These are phyloP conservation scores for Dryobotodes eremita DNA, from an alignment of 2,888 invertebrate genomes.

Conservation along the genomic window DNA sequence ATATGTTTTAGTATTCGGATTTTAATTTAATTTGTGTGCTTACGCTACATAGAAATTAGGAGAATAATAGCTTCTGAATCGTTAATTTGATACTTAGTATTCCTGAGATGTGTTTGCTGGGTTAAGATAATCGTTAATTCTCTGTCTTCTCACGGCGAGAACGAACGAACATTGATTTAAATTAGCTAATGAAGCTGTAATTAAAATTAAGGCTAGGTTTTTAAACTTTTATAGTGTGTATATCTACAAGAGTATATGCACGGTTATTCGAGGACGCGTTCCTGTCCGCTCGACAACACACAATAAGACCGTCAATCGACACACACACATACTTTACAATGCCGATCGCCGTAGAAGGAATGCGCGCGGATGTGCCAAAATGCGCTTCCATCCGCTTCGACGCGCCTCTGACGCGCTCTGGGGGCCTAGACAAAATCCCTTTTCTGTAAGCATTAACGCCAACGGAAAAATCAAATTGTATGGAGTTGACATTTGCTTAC, in stretches of 20 bases:
- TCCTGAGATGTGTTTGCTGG: slow-evolving; percentile 2
- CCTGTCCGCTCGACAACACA: too few species aligned
- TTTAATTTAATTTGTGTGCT: slow-evolving; percentile 19
- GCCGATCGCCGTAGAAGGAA: too few species aligned
- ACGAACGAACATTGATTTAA: background rate
- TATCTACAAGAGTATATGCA: too few species aligned
- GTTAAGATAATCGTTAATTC: background rate
- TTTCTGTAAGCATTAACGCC: too few species aligned
- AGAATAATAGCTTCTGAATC: slow-evolving; percentile 4
- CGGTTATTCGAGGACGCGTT: background rate
- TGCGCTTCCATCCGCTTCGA: too few species aligned
- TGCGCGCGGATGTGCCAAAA: background rate
- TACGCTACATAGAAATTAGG: background rate
- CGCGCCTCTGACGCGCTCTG: background rate
- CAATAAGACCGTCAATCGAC: too few species aligned
- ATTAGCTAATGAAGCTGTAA: background rate
- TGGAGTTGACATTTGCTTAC: too few species aligned
- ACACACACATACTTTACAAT: too few species aligned
- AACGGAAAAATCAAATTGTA: too few species aligned
- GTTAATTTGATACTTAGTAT: slow-evolving; percentile 16
- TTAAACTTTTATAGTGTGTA: background rate
- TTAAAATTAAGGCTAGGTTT: background rate
- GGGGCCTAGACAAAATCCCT: too few species aligned
- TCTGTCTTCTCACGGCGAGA: background rate
- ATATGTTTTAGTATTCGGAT: background rate